Evolutionary conservation across 2,888 invertebrate species (phyloP).

Genomic region (Cephonodes hylas): DNA sequence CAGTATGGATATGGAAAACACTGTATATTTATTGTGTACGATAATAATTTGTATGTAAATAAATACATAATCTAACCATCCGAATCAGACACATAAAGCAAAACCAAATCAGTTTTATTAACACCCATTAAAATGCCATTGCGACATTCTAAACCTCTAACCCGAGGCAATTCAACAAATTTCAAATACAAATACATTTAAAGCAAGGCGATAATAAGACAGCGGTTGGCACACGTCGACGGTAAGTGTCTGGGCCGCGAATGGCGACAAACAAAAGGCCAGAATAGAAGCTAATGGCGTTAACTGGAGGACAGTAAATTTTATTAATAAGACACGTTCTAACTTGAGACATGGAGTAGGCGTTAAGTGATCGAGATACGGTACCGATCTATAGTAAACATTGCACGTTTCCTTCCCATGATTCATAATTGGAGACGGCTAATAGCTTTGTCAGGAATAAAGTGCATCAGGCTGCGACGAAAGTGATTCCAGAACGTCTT

Average conservation of each 20-base stretch:
- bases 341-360: slow-evolving; percentile 2
- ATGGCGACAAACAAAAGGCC: slow-evolving; percentile 3
- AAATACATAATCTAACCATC: too few species aligned
- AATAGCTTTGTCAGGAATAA: not conserved
- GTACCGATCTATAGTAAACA: not conserved
- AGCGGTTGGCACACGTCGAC: slow-evolving; percentile 9
- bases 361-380: slow-evolving; percentile 9
- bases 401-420: not conserved
- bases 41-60: too few species aligned
- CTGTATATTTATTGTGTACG: too few species aligned
- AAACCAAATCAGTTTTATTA: not conserved
- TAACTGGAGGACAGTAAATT: slow-evolving; percentile 7
- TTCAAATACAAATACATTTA: not conserved
- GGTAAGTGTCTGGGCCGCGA: not conserved
- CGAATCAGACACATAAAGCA: too few species aligned
- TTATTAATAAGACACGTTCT: slow-evolving; percentile 9
- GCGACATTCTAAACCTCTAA: not conserved
- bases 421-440: not conserved
- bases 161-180: not conserved
- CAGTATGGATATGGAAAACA: too few species aligned
- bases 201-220: slow-evolving; percentile 14
- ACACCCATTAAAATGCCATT: not conserved
- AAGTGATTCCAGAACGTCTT: too few species aligned
- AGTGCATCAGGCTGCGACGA: not conserved
- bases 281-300: slow-evolving; percentile 11